Base-by-base conservation (phyloP, 2,888 invertebrate species). In the Amiota mariae region DNA sequence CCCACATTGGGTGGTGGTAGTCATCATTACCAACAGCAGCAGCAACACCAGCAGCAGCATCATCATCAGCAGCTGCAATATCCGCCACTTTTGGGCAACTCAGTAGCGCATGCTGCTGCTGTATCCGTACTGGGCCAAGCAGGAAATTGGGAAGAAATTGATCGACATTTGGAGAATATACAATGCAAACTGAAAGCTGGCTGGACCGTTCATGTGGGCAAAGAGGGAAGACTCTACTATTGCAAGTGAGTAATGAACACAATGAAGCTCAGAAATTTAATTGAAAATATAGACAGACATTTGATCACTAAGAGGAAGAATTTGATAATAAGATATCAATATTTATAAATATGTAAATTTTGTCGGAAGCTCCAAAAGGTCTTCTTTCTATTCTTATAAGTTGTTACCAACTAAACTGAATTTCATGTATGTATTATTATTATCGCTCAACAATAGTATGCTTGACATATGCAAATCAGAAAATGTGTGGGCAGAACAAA, bases 201-300 rank as follows among this genome's bases (percentile, higher is more conserved):
- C 75, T 95, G 95, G 95, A 95, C 94, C 15, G 94, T 93, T n/a
- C 95, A 95, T 89, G 92, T 93, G 76, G 94, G 93, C 87, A 93
- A 93, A 83, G 95, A 95, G 87, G 95, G 96, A 77, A 92, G 96
- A 82, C 93, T 95, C 76, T 97, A 96, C 90, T 97, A 95, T 92
- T 96, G 96, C 94, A 96, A 97, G 97, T 97, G 91, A 94, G 96
- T 92, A 46, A 2, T 3, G 10, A 54, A 6, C 6, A 36, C 8
- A 36, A 36, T 36, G 8, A 36, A 36, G 6, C 36, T 36, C 2
- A 36, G 36, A 36, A 36, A 36, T 4, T 36, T 36, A 1, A 36
- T 0, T 2, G 6, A 6, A 36, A 2, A 36, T 36, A 36, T 36
- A 36, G 36, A n/a, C n/a, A n/a, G n/a, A 24, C 24, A 24, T 24